These are phyloP conservation scores for Propithecus deckenii DNA, from an alignment of 2,797 vertebrate genomes.

Conservation along the genomic window DNA sequence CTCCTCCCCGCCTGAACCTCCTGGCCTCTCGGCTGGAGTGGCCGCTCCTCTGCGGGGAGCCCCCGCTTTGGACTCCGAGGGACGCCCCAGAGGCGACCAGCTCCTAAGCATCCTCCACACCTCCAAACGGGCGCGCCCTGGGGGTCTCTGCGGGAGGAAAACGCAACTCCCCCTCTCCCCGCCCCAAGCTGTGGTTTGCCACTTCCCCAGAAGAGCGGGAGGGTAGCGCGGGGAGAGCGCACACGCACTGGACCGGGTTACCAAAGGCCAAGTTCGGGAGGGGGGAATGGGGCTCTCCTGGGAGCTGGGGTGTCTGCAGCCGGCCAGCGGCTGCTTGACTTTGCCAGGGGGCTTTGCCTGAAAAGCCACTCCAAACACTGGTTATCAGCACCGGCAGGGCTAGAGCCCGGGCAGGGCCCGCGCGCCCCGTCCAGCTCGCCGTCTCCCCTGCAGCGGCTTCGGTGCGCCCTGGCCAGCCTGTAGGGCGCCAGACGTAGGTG, in stretches of 20 bases:
- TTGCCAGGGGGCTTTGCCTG: background rate
- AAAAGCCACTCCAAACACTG: background rate
- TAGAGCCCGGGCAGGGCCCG: background rate
- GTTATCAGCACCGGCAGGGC: background rate
- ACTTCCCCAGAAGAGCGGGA: background rate
- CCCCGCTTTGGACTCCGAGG: background rate
- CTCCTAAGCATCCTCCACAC: background rate
- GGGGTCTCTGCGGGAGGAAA: background rate
- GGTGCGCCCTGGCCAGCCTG: background rate
- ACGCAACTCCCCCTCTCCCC: background rate
- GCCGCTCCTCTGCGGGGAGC: background rate
- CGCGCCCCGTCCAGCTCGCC: background rate
- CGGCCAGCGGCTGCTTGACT: fast-evolving
- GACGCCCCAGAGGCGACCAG: fast-evolving
- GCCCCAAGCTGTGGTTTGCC: background rate
- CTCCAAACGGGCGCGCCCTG: fast-evolving
- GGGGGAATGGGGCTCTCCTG: background rate
- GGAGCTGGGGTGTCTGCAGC: background rate
- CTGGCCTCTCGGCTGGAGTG: background rate
- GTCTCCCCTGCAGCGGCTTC: background rate
- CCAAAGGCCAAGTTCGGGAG: background rate
- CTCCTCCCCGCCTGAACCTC: background rate
- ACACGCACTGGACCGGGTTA: background rate
- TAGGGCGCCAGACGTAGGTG: background rate
- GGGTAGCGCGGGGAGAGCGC: background rate